Evolutionary conservation across 2,888 invertebrate species (phyloP).

Genomic region (Drosophila melanosoma): DNA sequence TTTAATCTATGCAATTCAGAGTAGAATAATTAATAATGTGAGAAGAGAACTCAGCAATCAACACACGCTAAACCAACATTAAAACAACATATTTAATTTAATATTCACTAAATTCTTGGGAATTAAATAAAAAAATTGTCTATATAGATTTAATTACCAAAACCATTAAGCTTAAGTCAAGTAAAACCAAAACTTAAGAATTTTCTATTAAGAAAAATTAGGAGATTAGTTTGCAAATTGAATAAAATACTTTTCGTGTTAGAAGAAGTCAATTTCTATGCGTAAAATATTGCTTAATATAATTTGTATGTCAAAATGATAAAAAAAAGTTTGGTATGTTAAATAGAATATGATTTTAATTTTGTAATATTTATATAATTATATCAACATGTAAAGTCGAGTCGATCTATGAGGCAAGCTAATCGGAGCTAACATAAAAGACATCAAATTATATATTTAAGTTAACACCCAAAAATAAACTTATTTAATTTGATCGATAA

Average conservation of each 20-base stretch:
- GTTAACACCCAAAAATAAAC: not conserved
- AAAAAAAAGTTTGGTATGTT: not conserved
- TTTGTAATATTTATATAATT: not conserved
- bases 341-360: not conserved
- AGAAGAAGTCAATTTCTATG: too few species aligned
- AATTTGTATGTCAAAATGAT: not conserved
- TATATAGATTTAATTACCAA: not conserved
- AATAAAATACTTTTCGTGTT: too few species aligned
- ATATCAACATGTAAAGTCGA: not conserved
- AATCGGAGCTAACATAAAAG: not conserved
- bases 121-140: not conserved
- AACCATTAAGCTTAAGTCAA: not conserved
- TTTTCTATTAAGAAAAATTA: not conserved
- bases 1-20: not conserved
- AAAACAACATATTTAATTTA: not conserved
- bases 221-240: too few species aligned
- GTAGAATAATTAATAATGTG: not conserved
- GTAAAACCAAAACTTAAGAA: not conserved
- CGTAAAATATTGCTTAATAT: too few species aligned
- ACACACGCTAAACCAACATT: not conserved
- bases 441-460: not conserved
- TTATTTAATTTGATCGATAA: not conserved
- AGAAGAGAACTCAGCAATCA: not conserved
- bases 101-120: not conserved
- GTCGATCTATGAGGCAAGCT: not conserved